phyloP scores from a whole-genome alignment of 2,888 invertebrate species.

The Thecocarcelia acutangulata region DNA sequence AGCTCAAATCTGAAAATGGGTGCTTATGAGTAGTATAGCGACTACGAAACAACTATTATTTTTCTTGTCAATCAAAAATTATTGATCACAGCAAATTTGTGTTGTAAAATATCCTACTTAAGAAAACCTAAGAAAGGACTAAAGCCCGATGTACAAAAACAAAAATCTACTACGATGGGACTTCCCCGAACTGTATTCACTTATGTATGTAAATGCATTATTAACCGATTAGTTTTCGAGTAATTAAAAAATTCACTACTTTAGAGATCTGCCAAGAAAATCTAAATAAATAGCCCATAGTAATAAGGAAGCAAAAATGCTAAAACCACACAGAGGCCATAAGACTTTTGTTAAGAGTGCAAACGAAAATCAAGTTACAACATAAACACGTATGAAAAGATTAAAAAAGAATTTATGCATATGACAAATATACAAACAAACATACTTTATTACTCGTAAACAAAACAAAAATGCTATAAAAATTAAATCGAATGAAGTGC shows the following conservation, averaged over 20 bases:
- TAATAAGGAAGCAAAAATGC: conserved; percentile 59
- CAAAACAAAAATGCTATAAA: conserved; percentile 23
- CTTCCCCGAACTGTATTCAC: no score
- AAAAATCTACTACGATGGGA: no score
- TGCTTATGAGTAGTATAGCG: no score
- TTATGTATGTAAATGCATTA: no score
- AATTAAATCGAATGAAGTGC: conserved; percentile 23
- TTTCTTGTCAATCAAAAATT: no score
- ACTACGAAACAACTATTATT: no score
- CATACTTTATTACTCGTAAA: conserved; percentile 10
- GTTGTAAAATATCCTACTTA: no score
- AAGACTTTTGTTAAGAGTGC: conserved; percentile 27
- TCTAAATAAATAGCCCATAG: conserved; percentile 11
- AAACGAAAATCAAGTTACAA: conserved; percentile 40
- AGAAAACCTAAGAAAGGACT: no score
- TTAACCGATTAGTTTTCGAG: no score
- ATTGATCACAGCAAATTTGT: no score
- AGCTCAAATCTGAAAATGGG: no score
- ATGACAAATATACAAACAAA: background rate
- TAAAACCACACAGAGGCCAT: conserved; percentile 45
- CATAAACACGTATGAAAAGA: conserved; percentile 12
- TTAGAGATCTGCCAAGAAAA: conserved; percentile 16
- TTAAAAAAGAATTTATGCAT: background rate
- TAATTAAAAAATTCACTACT: conserved; percentile 1
- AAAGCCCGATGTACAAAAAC: no score